Percentiles rank a stretch among this genome's conserved stretches.
phyloP scores from a whole-genome alignment of 2,888 invertebrate genomes.

The Lithodes maja region DNA sequence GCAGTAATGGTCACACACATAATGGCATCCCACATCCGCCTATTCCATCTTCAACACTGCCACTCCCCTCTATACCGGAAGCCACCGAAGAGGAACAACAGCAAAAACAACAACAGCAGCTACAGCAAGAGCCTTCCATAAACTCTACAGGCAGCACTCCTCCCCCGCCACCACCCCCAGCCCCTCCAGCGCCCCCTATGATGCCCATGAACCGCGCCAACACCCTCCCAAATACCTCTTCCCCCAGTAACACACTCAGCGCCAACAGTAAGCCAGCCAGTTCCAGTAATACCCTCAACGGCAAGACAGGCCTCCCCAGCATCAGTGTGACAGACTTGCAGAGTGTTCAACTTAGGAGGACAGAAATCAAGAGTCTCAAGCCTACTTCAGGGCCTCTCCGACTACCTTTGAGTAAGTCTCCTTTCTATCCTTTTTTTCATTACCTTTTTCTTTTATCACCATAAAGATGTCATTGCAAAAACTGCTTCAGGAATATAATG shows the following conservation, averaged over 20 bases:
- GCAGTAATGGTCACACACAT: not conserved
- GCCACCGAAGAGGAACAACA: constrained; percentile 54
- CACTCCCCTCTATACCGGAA: constrained; percentile 63
- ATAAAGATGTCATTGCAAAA: not conserved
- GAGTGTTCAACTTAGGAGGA: constrained; percentile 86
- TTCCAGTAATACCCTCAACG: constrained; percentile 71
- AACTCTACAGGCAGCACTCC: not conserved
- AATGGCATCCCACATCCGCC: constrained; percentile 20
- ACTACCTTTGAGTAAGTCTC: constrained; percentile 48
- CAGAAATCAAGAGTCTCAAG: constrained; percentile 82
- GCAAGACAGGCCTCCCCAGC: constrained; percentile 80
- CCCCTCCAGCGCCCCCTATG: constrained; percentile 50
- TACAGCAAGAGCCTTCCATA: not conserved
- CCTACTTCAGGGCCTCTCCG: constrained; percentile 85
- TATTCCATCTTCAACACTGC: constrained; percentile 2
- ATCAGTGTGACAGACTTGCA: constrained; percentile 92
- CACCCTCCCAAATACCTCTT: constrained; percentile 26
- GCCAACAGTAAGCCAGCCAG: constrained; percentile 42
- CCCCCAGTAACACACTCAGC: constrained; percentile 53
- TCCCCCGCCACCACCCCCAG: constrained; percentile 52
- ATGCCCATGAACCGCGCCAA: constrained; percentile 50
- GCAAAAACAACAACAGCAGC: constrained; percentile 7
- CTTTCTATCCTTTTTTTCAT: no score
- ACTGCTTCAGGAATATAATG: no score
- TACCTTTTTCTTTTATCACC: not conserved